These are phyloP conservation scores for Pipa parva DNA, from an alignment of 2,113 vertebrate genomes.

Conservation along the genomic window DNA sequence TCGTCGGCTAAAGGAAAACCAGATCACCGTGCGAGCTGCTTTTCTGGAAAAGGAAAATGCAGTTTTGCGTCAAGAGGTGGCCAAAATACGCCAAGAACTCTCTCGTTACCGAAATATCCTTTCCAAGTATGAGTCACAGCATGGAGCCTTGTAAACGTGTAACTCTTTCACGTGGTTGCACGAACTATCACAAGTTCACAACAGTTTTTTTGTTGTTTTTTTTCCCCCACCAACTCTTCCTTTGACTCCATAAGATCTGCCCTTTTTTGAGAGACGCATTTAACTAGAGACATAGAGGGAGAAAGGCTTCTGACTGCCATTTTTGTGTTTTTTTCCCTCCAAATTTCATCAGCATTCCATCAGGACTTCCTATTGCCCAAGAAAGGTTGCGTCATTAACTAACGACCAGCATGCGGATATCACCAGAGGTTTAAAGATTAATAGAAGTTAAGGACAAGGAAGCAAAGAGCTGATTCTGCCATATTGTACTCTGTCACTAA, in stretches of 20 bases:
- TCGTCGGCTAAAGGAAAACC: conserved; percentile 88
- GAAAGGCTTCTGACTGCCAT: conserved; percentile 17
- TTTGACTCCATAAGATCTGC: not conserved
- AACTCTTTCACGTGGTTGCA: conserved; percentile 24
- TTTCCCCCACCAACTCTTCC: not conserved
- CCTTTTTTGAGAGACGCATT: conserved; percentile 19
- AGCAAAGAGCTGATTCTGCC: conserved; percentile 12
- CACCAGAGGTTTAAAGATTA: conserved; percentile 16
- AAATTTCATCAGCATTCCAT: conserved; percentile 26
- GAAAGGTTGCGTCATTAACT: conserved; percentile 28
- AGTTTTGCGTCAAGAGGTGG: conserved; percentile 80
- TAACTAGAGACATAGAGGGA: conserved; percentile 1
- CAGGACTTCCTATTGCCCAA: conserved; percentile 21
- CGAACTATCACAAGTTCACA: conserved; percentile 35
- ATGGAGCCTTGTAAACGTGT: conserved; percentile 59
- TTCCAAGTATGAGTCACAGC: conserved; percentile 82
- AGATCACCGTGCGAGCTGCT: conserved; percentile 84
- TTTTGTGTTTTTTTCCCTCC: conserved; percentile 17
- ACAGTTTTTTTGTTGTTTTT: conserved; percentile 18
- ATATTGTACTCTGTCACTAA: conserved; percentile 25
- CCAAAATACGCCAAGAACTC: conserved; percentile 84
- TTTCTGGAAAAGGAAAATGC: conserved; percentile 90
- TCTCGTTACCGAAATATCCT: conserved; percentile 82
- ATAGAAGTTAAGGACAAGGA: conserved; percentile 1
- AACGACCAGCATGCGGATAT: conserved; percentile 13